Percentiles rank a stretch among this genome's conserved stretches.
Conservation (phyloP, 2,888 invertebrate genomes). For the Lamellibrachia columna region DNA sequence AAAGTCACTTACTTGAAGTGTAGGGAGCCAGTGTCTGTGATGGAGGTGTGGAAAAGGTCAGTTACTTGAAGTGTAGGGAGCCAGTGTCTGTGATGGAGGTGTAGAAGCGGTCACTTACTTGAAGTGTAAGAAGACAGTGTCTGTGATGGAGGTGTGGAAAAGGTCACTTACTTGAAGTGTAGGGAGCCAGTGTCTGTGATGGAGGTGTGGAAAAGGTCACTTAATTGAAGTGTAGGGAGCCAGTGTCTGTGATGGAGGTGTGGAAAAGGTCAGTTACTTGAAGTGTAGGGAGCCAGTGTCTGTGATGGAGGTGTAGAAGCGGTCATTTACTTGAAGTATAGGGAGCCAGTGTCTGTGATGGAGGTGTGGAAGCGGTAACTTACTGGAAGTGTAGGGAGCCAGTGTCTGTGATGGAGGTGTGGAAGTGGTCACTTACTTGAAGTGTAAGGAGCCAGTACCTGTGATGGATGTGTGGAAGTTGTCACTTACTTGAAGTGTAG, state of each 20-base stretch:
- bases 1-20: conserved; percentile 38
- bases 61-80: too few species aligned
- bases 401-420: too few species aligned
- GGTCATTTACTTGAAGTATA: too few species aligned
- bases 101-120: background rate
- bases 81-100: background rate
- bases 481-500: too few species aligned
- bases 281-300: too few species aligned
- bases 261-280: conserved; percentile 42
- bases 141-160: too few species aligned
- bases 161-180: conserved; percentile 21
- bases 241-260: conserved; percentile 34
- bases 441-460: too few species aligned
- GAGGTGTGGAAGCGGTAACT: too few species aligned
- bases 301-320: background rate
- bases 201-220: background rate
- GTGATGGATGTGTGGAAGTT: background rate
- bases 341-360: background rate
- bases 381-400: too few species aligned
- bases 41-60: background rate
- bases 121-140: background rate
- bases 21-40: background rate
- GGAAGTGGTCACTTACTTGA: too few species aligned
- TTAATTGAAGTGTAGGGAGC: conserved; percentile 33
- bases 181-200: too few species aligned